Evolutionary conservation across 1,140 invertebrate species (phyloP), one percentile per base, ranked within the genome.

Genomic region (Dreissena rostriformis): DNA sequence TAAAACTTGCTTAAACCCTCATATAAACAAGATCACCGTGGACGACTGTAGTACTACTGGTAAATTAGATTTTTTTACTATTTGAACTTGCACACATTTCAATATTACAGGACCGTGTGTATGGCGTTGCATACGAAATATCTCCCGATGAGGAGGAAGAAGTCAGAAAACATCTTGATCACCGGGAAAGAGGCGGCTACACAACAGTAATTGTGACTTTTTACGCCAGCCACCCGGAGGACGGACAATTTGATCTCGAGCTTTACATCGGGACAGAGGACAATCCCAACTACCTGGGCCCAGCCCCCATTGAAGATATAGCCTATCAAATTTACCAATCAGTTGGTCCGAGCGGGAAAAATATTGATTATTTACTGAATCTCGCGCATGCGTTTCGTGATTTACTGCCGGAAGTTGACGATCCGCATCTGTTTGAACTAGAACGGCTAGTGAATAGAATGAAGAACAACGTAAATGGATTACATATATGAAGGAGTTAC

Each of bases 81-180:
- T 39, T 39, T 39, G 2, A 39, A 39, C 39, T 5, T 39, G 39
- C 39, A 39, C 39, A 39, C 39, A 39, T 39, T 39, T 66, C 24
- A n/a, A 78, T 80, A 77, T 91, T 93, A 66, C 87, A 95, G 95
- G 95, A 95, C 65, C 90, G 93, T 90, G 98, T 99, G 0, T 99
- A 97, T 96, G 98, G 98, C 57, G 94, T 98, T 19, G 98, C 97
- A 0, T 99, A 98, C 93, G 96, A 97, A 93, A 98, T 99, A 90
- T 94, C 95, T 2, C 89, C 94, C 0, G 92, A 95, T 51, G 95
- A 98, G 84, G 95, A 95, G 86, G 95, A 96, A 14, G 89, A 94
- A 86, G 97, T 98, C 0, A 94, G 96, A 7, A 94, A 96, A 63
- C 96, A 98, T 92, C 94, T 99, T 78, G 97, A 99, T 91, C 96